Base-by-base conservation (phyloP, 1,140 invertebrate species). In the Drosophila teissieri region DNA sequence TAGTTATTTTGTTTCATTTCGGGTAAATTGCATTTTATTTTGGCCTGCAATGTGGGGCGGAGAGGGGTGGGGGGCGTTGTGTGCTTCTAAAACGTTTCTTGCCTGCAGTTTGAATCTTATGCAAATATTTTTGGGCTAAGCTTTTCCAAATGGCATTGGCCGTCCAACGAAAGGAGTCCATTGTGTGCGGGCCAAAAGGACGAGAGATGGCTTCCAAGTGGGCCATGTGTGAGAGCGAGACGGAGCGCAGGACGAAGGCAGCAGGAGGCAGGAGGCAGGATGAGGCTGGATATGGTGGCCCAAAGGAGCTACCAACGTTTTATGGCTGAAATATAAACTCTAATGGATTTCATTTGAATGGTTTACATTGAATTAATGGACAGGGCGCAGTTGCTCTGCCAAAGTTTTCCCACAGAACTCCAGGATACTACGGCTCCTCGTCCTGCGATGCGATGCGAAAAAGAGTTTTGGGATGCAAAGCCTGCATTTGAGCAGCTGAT, bases 101-200 rank as follows among this genome's bases (percentile, higher is more conserved):
- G 83, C 76, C 65, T 86, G 83, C 79, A 88, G 75, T 89, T 88
- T 83, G 72, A 80, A 88, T 88, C 84, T 78, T 88, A 88, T 89
- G 83, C 83, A 88, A 89, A 88, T 88, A 89, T 77, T 88, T 75
- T 89, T 77, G 65, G 83, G 82, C 80, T 88, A 82, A 86, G 83
- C 82, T 70, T 70, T 69, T 73, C 79, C 48, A 67, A 84, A 75
- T 80, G 65, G 76, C 65, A 76, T 63, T 73, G 61, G 51, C 70
- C 42, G 58, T 19, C 19, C 19, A 19, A 19, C 44, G 52, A 42
- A 51, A 55, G 46, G 75, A 52, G 58, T 34, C 64, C 68, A 80
- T 80, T 80, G 69, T 73, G 69, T 57, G 76, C 45, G 10, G n/a
- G 31, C 44, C 22, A 46, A 14, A 24, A 40, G 49, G 22, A 67